These are phyloP conservation scores for Ophion ellenae DNA, from an alignment of 2,888 invertebrate genomes.

Conservation along the genomic window DNA sequence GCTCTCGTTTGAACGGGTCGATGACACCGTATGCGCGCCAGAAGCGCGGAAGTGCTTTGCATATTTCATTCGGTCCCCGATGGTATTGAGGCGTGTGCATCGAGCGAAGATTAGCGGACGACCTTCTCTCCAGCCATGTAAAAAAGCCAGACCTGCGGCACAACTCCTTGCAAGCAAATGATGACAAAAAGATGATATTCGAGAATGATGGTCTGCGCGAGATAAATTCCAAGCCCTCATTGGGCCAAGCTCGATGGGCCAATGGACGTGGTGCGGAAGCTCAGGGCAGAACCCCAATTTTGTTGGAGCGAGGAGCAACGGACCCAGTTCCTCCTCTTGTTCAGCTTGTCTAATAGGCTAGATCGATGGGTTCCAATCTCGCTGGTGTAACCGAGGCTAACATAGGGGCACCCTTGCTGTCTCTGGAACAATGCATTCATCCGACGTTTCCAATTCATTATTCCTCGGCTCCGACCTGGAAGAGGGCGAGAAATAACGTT, in stretches of 20 bases:
- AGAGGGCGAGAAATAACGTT: neutral
- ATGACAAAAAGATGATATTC: neutral
- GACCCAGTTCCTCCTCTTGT: neutral
- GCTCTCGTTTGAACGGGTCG: constrained; percentile 59
- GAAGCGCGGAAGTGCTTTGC: constrained; percentile 16
- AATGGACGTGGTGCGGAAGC: no score
- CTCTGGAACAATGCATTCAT: neutral
- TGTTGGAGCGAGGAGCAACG: neutral
- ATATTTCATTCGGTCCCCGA: constrained; percentile 51
- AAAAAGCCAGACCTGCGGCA: neutral
- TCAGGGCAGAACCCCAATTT: no score
- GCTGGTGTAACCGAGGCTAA: neutral
- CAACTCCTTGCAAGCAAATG: neutral
- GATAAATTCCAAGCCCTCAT: neutral
- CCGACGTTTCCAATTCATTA: neutral
- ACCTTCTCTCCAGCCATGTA: neutral
- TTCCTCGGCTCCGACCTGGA: neutral
- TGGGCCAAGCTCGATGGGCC: neutral
- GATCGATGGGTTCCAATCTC: neutral
- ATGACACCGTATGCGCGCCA: constrained; percentile 47
- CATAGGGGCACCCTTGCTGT: neutral
- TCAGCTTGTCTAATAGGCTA: neutral
- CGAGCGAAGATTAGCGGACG: neutral
- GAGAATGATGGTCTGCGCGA: neutral
- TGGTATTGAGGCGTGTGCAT: neutral